These are phyloP conservation scores for Varanus komodoensis DNA, from an alignment of 2,113 vertebrate genomes.

Conservation along the genomic window DNA sequence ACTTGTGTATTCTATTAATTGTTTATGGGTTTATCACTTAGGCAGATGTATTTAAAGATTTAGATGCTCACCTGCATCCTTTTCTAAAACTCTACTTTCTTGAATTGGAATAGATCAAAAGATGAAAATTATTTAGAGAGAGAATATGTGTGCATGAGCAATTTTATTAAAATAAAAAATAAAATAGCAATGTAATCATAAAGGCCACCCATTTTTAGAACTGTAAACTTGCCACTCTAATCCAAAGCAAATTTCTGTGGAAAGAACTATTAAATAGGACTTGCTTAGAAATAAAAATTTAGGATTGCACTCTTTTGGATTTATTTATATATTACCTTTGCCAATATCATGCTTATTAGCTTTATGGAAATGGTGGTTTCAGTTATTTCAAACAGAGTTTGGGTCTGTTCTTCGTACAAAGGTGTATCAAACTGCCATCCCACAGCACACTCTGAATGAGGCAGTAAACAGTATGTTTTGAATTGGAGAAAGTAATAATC, in stretches of 20 bases:
- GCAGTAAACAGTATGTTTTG: conserved; percentile 36
- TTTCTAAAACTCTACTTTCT: conserved; percentile 21
- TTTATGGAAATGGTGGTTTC: not conserved
- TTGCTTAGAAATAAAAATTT: not conserved
- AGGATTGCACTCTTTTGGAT: not conserved
- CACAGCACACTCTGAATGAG: conserved; percentile 14
- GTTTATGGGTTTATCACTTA: not conserved
- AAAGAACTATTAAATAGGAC: not conserved
- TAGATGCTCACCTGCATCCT: not conserved
- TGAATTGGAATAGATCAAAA: conserved; percentile 25
- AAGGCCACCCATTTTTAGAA: not conserved
- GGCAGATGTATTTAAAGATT: not conserved
- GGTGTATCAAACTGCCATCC: not conserved
- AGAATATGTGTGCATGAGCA: conserved; percentile 9
- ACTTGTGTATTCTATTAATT: not conserved
- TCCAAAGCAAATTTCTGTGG: not conserved
- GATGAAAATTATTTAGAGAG: conserved; percentile 42
- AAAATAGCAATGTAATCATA: not conserved
- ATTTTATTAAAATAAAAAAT: not conserved
- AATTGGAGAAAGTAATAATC: conserved; percentile 51
- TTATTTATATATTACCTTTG: not conserved
- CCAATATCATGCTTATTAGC: conserved; percentile 8
- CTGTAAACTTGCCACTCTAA: not conserved
- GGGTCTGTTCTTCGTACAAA: not conserved
- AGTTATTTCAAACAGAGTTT: not conserved